Conservation (phyloP, 2,888 invertebrate species). For the Synanthedon formicaeformis region DNA sequence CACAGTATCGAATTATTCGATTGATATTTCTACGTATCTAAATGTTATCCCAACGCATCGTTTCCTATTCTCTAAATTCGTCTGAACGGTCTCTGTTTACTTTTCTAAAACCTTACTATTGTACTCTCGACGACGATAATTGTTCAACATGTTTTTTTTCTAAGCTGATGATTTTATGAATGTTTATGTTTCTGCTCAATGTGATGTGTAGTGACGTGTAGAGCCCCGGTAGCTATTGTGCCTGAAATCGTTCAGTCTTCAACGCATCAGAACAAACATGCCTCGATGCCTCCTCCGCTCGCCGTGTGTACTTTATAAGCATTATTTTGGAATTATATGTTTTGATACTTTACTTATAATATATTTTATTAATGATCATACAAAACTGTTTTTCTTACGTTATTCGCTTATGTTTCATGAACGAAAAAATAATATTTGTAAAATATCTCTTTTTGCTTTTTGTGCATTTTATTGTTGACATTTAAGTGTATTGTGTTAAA, state of each 20-base stretch:
- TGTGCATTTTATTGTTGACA: too few species aligned
- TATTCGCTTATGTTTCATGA: too few species aligned
- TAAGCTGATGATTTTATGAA: slow-evolving; percentile 60
- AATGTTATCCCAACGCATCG: slow-evolving; percentile 34
- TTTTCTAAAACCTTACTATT: slow-evolving; percentile 45
- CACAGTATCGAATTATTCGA: slow-evolving; percentile 11
- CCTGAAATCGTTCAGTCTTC: slow-evolving; percentile 35
- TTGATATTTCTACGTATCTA: slow-evolving; percentile 14
- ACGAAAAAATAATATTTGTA: too few species aligned
- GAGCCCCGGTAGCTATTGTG: slow-evolving; percentile 41
- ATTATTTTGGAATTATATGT: slow-evolving; percentile 4
- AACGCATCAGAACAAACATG: slow-evolving; percentile 26
- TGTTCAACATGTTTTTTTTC: slow-evolving; percentile 37
- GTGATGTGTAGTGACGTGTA: slow-evolving; percentile 56
- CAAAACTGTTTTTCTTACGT: too few species aligned
- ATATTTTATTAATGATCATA: too few species aligned
- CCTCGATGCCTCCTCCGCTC: slow-evolving; percentile 36
- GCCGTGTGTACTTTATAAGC: slow-evolving; percentile 24
- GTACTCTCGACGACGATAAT: slow-evolving; percentile 46
- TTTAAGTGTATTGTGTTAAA: too few species aligned
- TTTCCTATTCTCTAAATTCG: slow-evolving; percentile 25
- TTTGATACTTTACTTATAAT: slow-evolving; percentile 5
- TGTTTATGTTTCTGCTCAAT: slow-evolving; percentile 66
- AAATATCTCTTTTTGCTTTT: too few species aligned
- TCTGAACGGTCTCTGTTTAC: slow-evolving; percentile 40